Evolutionary conservation across 2,888 invertebrate genomes (phyloP), one percentile per base, ranked within the genome.

Genomic region (Syritta pipiens): DNA sequence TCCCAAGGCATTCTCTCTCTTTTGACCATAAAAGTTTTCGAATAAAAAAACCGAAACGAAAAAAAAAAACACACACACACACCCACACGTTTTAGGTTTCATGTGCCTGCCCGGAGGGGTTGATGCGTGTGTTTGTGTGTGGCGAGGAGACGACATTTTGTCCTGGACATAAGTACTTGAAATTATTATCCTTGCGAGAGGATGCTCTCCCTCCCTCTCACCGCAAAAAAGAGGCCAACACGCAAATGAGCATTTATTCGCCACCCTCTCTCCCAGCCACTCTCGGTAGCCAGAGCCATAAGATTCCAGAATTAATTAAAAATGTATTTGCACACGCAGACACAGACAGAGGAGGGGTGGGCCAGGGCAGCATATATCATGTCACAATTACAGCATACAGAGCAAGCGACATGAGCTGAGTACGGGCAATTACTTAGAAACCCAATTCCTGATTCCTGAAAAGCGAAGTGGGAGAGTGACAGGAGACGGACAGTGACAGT

Each of bases 301-400:
- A 51, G 65, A 65, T 77, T 65, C 48, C 44, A 65, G 77, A 77
- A 77, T 77, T 77, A 77, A 71, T 72, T 76, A 76, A 76, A 76
- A 76, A 57, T 71, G 76, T 71, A 77, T 77, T 77, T 59, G 24
- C 53, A 40, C 51, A 37, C 9, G 42, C 12, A 17, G 7, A 30
- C n/a, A 68, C 5, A 40, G 4, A n/a, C 12, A 32, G 3, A 24
- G 9, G 32, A 22, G 7, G 1, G 2, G 30, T n/a, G 4, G 17
- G 60, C 51, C 17, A 17, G 59, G 26, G n/a, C 22, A 69, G 37
- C 37, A 59, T 40, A 65, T 65, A 65, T 72, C 76, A 59, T 71
- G 76, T 63, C 76, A 53, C 76, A 71, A 65, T 76, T 69, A 76
- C 44, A 51, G 51, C 44, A 30, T 46, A 51, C 48, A 55, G 14